phyloP scores from a whole-genome alignment of 1,140 invertebrate genomes.

The Lepidostoma basale region DNA sequence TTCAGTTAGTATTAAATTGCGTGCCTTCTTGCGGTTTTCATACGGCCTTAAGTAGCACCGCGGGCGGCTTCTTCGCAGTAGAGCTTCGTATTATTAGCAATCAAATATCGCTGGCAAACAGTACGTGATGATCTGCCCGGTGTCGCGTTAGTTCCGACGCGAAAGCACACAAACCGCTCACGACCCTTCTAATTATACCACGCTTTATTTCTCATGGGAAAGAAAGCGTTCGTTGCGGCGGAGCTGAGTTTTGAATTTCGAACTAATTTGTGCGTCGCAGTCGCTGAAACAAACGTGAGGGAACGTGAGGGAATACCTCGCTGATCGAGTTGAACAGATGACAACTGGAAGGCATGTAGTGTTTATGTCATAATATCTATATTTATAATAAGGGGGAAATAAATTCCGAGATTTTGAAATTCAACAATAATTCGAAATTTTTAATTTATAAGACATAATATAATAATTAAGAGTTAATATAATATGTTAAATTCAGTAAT shows the following conservation, averaged over 20 bases:
- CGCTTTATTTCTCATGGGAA: conserved; percentile 12
- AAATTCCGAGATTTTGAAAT: background rate
- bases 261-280: background rate
- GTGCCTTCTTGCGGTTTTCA: too few species aligned
- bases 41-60: too few species aligned
- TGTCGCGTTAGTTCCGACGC: too few species aligned
- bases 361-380: background rate
- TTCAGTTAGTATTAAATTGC: too few species aligned
- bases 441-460: background rate
- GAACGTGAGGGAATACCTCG: background rate
- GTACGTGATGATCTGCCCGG: too few species aligned
- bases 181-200: conserved; percentile 2
- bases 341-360: too few species aligned
- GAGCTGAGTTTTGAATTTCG: background rate
- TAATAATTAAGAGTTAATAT: background rate
- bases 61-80: too few species aligned
- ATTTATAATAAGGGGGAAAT: background rate
- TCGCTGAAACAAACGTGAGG: background rate
- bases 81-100: too few species aligned
- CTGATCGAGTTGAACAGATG: too few species aligned
- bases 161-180: too few species aligned
- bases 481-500: background rate
- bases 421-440: background rate
- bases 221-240: background rate
- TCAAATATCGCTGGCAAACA: too few species aligned